phyloP scores from a whole-genome alignment of 2,888 invertebrate species.

The Drosophila maculinotata region DNA sequence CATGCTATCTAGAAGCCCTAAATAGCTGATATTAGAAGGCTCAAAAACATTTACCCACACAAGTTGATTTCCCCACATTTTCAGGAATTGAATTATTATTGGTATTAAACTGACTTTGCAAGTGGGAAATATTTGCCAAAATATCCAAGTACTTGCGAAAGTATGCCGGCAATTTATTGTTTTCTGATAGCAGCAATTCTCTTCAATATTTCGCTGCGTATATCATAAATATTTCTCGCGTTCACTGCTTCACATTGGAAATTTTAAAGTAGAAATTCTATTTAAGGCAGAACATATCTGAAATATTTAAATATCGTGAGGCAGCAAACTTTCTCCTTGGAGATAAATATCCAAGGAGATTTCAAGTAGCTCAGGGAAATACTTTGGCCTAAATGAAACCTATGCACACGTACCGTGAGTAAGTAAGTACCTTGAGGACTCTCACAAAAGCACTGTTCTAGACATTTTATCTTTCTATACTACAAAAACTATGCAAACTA shows the following conservation, averaged over 20 bases:
- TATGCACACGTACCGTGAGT: not conserved
- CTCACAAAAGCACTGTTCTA: not conserved
- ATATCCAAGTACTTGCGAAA: constrained; percentile 14
- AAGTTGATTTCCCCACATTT: not conserved
- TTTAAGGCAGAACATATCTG: not conserved
- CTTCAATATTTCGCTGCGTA: not conserved
- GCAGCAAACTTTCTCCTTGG: not conserved
- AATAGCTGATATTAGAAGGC: constrained; percentile 5
- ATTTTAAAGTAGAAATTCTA: not conserved
- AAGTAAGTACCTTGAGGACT: not conserved
- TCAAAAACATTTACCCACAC: not conserved
- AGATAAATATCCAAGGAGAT: not conserved
- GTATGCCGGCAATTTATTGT: constrained; percentile 15
- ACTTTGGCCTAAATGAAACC: not conserved
- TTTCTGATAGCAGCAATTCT: not conserved
- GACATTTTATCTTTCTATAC: not conserved
- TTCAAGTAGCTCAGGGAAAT: not conserved
- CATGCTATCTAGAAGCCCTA: not conserved
- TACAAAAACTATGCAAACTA: not conserved
- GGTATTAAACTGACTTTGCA: not conserved
- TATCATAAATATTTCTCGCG: not conserved
- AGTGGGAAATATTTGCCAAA: constrained; percentile 25
- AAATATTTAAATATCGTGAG: not conserved
- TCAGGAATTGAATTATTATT: constrained; percentile 7
- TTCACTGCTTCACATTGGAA: not conserved